Base-by-base conservation (phyloP, 2,888 invertebrate genomes). In the Tinea semifulvella region DNA sequence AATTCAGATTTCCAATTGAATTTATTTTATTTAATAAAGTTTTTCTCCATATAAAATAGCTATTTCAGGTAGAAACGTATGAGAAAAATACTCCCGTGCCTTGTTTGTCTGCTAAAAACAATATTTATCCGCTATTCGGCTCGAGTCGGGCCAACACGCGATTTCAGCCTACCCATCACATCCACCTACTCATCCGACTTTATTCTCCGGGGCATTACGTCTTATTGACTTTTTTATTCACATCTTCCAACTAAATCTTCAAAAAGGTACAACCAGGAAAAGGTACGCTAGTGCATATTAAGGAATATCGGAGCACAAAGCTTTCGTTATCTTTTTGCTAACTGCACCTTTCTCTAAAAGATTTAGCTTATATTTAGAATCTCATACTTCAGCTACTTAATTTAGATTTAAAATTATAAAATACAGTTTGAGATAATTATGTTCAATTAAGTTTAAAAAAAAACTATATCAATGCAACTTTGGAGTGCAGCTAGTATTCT, bases 81-180 rank as follows among this genome's bases (percentile, higher is more conserved):
- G 10, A 36, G 36, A 36, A 36, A 35, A 36, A 36, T 36, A 36
- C 40, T 40, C 40, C 22, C 17, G 17, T 40, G n/a, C n/a, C 22
- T 19, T 40, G 40, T 40, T 40, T 40, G 40, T 40, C 40, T 40
- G 22, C 40, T 40, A 40, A 40, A 31, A 61, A 62, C 68, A 60
- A 69, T 68, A 69, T 69, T 68, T 69, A 70, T 70, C 68, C 66
- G 7, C 40, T 22, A 40, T 40, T 40, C 40, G 20, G 7, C 19
- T 40, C 61, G 52, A 53, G 54, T 54, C 62, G 58, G 53, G 47
- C 47, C 44, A 50, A 49, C 69, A 68, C 62, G 69, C 57, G 51
- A 67, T 57, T 40, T 10, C 14, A 40, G 40, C 38, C 38, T 18
- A 40, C 40, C 20, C 40, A n/a, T n/a, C n/a, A n/a, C n/a, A n/a